Conservation (phyloP, 2,888 invertebrate genomes). For the Lapara coniferarum region DNA sequence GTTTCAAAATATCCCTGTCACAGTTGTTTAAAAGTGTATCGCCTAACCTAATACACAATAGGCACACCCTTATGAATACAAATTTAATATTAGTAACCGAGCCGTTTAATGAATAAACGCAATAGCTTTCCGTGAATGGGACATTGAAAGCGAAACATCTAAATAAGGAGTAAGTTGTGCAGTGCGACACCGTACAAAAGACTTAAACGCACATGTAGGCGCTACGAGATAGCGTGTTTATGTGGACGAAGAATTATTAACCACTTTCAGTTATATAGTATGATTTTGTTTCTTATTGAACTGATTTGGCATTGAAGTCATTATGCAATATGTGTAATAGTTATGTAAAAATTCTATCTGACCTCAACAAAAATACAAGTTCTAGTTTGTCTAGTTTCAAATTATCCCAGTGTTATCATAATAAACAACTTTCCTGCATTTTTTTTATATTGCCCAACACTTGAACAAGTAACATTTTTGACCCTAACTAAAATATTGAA, state of each 20-base stretch:
- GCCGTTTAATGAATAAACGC: conserved; percentile 5
- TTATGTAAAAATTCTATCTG: no score
- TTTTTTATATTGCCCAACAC: no score
- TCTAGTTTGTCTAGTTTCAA: not conserved
- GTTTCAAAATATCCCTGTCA: conserved; percentile 27
- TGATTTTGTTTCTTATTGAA: not conserved
- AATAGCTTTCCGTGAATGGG: conserved; percentile 14
- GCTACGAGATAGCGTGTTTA: conserved; percentile 35
- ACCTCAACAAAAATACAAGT: no score
- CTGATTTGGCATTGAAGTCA: not conserved
- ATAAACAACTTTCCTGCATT: not conserved
- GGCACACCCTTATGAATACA: not conserved
- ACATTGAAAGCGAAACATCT: conserved; percentile 17
- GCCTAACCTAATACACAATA: not conserved
- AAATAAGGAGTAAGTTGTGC: conserved; percentile 27
- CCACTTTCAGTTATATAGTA: conserved; percentile 4
- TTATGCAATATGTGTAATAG: not conserved
- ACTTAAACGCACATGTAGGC: conserved; percentile 61
- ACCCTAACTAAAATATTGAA: not conserved
- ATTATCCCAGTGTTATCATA: not conserved
- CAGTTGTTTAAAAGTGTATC: not conserved
- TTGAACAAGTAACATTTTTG: no score
- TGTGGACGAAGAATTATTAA: conserved; percentile 31
- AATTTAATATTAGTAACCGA: not conserved
- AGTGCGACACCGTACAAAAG: conserved; percentile 60